These are phyloP conservation scores for Cervus canadensis DNA, from an alignment of 2,113 vertebrate genomes.

Conservation along the genomic window DNA sequence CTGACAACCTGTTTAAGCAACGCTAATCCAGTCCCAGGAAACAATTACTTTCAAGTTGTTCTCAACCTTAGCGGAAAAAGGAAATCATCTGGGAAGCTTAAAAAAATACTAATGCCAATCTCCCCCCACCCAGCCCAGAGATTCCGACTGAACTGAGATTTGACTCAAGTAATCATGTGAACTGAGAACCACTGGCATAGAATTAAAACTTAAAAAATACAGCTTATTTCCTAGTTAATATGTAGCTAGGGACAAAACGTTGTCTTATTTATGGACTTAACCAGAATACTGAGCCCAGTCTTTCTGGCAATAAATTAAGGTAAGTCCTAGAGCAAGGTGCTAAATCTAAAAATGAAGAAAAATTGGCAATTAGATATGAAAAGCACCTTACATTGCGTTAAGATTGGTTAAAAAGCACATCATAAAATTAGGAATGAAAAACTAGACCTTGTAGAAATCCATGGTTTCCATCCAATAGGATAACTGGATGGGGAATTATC, in stretches of 20 bases:
- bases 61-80: neutral
- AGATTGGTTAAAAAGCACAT: neutral
- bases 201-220: neutral
- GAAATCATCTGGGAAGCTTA: neutral
- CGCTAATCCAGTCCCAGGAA: neutral
- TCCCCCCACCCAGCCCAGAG: fast-evolving
- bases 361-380: neutral
- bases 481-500: neutral
- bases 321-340: neutral
- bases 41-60: neutral
- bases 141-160: neutral
- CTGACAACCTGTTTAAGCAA: neutral
- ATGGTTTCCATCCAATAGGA: neutral
- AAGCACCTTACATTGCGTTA: neutral
- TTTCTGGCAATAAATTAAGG: slow-evolving; percentile 15
- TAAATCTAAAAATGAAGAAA: neutral
- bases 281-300: neutral
- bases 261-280: neutral
- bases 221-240: neutral
- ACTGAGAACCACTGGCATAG: neutral
- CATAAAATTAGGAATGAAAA: neutral
- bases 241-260: neutral
- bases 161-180: neutral
- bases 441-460: neutral
- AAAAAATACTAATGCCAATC: neutral